Evolutionary conservation across 1,140 invertebrate genomes (phyloP), one percentile per base, ranked within the genome.

Genomic region (Melitaea cinxia): DNA sequence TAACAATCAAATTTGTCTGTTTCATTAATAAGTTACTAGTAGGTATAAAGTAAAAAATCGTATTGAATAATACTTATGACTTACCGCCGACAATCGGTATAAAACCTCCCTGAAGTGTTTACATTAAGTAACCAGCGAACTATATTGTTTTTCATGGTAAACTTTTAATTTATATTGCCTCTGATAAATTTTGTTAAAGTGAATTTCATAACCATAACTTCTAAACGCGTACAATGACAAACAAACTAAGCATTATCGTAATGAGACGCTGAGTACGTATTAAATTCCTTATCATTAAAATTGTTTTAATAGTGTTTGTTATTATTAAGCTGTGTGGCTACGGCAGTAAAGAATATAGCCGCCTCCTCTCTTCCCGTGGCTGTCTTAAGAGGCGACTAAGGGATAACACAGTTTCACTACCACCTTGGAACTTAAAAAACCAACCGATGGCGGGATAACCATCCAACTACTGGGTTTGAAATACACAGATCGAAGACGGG

Each of bases 81-180:
- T 66, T 66, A 76, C 74, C 74, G 65, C 45, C 57, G 53, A 54
- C 68, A 70, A 39, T 73, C 19, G 17, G 68, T 59, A 49, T 47
- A 70, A 69, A 69, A 70, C 12, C 65, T 55, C 35, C 45, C 62
- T 19, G 42, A 19, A 26, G n/a, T 56, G 63, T 67, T 37, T 9
- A 39, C 7, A 56, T 15, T 56, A 39, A 39, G 21, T 15, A 56
- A 10, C 53, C 21, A 24, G 5, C 53, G 33, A 42, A 56, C 17
- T n/a, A 14, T 23, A 39, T 15, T 55, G 17, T 3, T 37, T n/a
- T 55, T 37, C 35, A 55, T 52, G 14, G 19, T 53, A 33, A 33
- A 10, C 17, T 3, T 12, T 6, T 19, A 21, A 45, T 45, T 0
- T 19, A 45, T 45, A 45, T n/a, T 4, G 4, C 12, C 1, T 15